Evolutionary conservation across 1,140 invertebrate genomes (phyloP), one percentile per base, ranked within the genome.

Genomic region (Homalodisca vitripennis): DNA sequence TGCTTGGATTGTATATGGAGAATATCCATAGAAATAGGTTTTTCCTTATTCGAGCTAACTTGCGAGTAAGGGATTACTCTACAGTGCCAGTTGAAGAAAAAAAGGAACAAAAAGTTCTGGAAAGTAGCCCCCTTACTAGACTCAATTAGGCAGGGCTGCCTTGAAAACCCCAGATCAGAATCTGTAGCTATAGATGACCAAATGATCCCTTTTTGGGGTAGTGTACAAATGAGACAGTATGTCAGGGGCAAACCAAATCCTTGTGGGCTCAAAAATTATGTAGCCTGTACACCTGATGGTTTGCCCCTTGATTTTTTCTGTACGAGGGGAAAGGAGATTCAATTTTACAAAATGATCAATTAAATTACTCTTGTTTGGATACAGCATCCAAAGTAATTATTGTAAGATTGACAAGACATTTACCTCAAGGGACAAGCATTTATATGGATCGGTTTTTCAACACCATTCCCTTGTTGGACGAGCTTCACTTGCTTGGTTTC

Each of bases 181-280:
- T 10, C 46, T 12, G 30, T 73, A 6, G 68, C 55, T 1, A 69
- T 69, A 46, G 72, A 73, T 60, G 72, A 73, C 51, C 67, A 73
- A 57, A 73, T 73, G 70, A 64, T 73, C 1, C 72, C 70, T 10
- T 73, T 71, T 60, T 46, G 32, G 27, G 62, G 72, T 29, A 32
- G 48, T 26, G 34, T 51, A 12, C 2, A 14, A 1, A 26, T 31
- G 29, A 30, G 48, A 24, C 70, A 71, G 29, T 67, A 53, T 32
- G 66, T 73, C 1, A 30, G 29, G 53, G 66, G 66, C 22, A 73
- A 73, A 60, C 70, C 72, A 51, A 67, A 73, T 31, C 72, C 72
- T 6, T 51, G 34, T 65, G 72, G 70, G 10, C 71, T 72, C 1
- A 73, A 73, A 66, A 69, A 66, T 22, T 73, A 71, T 71, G 70